phyloP scores from a whole-genome alignment of 2,113 vertebrate genomes.

The Neotoma lepida region DNA sequence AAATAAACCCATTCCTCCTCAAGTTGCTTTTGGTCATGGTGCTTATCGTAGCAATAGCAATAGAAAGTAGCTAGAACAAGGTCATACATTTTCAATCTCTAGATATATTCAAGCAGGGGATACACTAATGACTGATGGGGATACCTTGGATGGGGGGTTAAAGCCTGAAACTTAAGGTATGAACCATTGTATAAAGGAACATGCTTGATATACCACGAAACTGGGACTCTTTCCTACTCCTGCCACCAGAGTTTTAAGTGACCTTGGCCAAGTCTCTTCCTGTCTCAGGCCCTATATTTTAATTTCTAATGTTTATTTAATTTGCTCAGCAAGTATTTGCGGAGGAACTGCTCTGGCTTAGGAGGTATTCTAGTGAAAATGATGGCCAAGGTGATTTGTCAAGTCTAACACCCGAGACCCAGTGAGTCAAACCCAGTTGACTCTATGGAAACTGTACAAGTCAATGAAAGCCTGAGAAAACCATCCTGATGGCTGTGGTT shows the following conservation, averaged over 20 bases:
- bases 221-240: neutral
- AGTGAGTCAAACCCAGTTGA: neutral
- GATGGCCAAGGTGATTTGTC: neutral
- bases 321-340: neutral
- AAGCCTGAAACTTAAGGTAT: neutral
- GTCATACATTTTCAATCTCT: neutral
- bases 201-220: neutral
- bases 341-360: neutral
- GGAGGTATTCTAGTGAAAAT: neutral
- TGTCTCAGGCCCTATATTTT: neutral
- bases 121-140: neutral
- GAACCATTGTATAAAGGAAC: neutral
- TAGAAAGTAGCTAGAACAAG: neutral
- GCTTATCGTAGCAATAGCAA: neutral
- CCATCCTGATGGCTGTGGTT: neutral
- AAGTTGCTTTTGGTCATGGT: neutral
- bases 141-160: neutral
- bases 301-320: neutral
- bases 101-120: neutral
- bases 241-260: neutral
- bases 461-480: neutral
- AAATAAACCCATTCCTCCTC: neutral
- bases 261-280: neutral
- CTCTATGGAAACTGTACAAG: neutral
- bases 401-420: neutral